Evolutionary conservation across 2,888 invertebrate genomes (phyloP).

Genomic region (Nomada ferruginata): DNA sequence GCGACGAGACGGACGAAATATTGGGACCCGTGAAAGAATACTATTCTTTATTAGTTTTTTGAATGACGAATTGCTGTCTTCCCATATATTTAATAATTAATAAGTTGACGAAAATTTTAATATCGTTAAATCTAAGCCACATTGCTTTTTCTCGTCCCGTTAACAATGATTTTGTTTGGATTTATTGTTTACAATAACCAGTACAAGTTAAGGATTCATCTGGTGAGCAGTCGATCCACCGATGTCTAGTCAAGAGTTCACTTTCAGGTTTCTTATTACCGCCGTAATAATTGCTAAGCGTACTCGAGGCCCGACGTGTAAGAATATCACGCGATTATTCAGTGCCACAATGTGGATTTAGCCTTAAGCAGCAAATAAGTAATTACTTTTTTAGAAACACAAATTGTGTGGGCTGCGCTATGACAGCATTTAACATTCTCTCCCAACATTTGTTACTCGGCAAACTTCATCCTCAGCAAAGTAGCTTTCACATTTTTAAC

Average conservation of each 20-base stretch:
- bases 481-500: neutral
- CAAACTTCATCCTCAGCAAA: neutral
- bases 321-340: constrained; percentile 27
- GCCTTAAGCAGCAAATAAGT: constrained; percentile 22
- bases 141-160: no score
- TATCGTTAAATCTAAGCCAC: no score
- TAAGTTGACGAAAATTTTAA: no score
- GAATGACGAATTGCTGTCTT: no score
- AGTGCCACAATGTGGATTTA: constrained; percentile 24
- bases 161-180: no score
- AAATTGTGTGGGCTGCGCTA: neutral
- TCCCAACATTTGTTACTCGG: neutral
- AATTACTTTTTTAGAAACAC: constrained; percentile 3
- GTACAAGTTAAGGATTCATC: neutral
- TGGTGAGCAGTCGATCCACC: neutral
- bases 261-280: constrained; percentile 6
- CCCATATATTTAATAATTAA: no score
- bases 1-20: no score
- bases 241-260: constrained; percentile 14
- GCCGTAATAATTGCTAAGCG: constrained; percentile 21
- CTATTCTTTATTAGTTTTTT: no score
- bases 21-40: no score
- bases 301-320: constrained; percentile 20
- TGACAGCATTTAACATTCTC: neutral
- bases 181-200: no score